A percentile compares a stretch with the other conserved stretches of the same genome.
phyloP scores from a whole-genome alignment of 2,113 vertebrate species.

The Capricornis sumatraensis region DNA sequence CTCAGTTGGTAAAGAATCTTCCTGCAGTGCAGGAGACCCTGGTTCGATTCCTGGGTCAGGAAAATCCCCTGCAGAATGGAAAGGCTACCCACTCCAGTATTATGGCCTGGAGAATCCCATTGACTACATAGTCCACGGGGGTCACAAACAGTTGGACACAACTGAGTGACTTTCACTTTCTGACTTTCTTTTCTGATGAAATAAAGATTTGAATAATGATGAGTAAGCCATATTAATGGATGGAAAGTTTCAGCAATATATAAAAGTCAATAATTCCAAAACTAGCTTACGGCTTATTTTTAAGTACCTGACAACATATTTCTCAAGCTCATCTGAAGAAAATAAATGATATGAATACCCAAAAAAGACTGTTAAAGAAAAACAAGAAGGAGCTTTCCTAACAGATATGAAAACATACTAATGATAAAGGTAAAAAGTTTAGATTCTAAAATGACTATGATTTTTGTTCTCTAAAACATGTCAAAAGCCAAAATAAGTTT shows the following conservation, averaged over 20 bases:
- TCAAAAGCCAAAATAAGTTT: neutral
- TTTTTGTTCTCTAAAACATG: neutral
- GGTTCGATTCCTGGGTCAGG: accelerated
- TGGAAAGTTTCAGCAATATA: neutral
- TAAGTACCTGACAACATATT: neutral
- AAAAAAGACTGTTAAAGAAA: neutral
- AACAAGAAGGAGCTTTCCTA: neutral
- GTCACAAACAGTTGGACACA: neutral
- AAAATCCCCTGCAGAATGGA: neutral
- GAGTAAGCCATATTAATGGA: neutral
- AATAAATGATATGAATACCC: neutral
- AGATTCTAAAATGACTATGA: neutral
- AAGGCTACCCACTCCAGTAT: neutral
- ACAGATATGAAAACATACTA: neutral
- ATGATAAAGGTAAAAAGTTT: neutral
- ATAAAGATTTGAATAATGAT: neutral
- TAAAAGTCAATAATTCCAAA: neutral
- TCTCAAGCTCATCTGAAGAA: neutral
- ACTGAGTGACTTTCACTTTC: neutral
- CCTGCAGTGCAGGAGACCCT: neutral
- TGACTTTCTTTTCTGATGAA: neutral
- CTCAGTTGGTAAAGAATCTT: neutral
- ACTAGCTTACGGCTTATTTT: neutral
- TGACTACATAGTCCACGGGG: neutral
- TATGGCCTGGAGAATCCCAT: neutral